Conservation (phyloP, 2,797 vertebrate genomes). For the Lateolabrax maculatus region DNA sequence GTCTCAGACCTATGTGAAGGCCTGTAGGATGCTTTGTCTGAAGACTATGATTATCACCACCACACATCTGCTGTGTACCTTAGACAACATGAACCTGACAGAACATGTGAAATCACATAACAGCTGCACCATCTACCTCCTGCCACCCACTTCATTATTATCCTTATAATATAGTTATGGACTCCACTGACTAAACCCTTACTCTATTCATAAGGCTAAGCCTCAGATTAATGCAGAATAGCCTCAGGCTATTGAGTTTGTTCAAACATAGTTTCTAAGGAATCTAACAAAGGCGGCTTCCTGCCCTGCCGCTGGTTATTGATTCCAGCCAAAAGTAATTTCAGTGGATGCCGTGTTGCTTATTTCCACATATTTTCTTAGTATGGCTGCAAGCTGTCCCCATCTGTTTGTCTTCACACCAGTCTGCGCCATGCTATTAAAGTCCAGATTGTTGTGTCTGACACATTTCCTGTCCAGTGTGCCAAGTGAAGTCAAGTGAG, state of each 20-base stretch:
- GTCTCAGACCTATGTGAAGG: neutral
- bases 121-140: slow-evolving; percentile 26
- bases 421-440: slow-evolving; percentile 53
- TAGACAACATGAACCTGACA: slow-evolving; percentile 36
- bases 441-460: slow-evolving; percentile 72
- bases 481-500: slow-evolving; percentile 57
- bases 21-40: slow-evolving; percentile 2
- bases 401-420: slow-evolving; percentile 70
- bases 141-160: slow-evolving; percentile 28
- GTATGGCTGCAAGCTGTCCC: slow-evolving; percentile 69
- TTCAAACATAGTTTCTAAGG: slow-evolving; percentile 43
- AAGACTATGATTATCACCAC: slow-evolving; percentile 18
- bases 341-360: slow-evolving; percentile 45
- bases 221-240: slow-evolving; percentile 41
- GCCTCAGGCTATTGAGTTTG: slow-evolving; percentile 44
- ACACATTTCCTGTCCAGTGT: slow-evolving; percentile 66
- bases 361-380: slow-evolving; percentile 68
- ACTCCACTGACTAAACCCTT: slow-evolving; percentile 28
- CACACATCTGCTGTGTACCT: slow-evolving; percentile 15
- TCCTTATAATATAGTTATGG: slow-evolving; percentile 30
- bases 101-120: slow-evolving; percentile 30
- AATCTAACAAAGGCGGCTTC: slow-evolving; percentile 50
- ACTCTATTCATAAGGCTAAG: neutral
- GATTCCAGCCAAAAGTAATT: slow-evolving; percentile 65
- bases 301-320: slow-evolving; percentile 52